phyloP scores from a whole-genome alignment of 1,140 invertebrate species.

The Aphelenchoides besseyi region DNA sequence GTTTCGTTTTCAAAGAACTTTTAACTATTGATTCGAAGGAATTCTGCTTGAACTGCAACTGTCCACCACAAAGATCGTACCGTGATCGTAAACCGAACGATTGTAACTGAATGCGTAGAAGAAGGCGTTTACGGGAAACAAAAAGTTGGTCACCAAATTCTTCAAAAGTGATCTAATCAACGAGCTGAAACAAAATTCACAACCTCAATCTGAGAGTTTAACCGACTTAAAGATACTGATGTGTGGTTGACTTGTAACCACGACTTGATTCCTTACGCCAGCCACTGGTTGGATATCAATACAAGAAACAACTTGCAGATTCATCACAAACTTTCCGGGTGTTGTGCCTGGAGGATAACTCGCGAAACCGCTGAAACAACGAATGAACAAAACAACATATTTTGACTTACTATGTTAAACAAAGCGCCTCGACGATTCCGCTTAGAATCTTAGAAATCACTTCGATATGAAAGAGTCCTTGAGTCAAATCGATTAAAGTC shows the following conservation, averaged over 20 bases:
- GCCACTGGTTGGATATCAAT: conserved; percentile 32
- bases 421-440: conserved; percentile 38
- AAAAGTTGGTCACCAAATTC: conserved; percentile 43
- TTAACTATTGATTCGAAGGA: no score
- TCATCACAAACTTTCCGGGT: conserved; percentile 41
- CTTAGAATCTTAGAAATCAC: conserved; percentile 42
- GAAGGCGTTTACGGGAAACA: conserved; percentile 48
- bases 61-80: conserved; percentile 44
- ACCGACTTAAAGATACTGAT: conserved; percentile 37
- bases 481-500: conserved; percentile 48
- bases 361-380: conserved; percentile 26
- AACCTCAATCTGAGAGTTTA: conserved; percentile 17
- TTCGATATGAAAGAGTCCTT: conserved; percentile 48
- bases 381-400: neutral
- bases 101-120: conserved; percentile 48
- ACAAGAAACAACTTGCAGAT: conserved; percentile 39
- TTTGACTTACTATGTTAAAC: conserved; percentile 12
- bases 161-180: conserved; percentile 44
- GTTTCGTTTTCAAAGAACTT: no score
- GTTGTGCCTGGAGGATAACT: conserved; percentile 32
- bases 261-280: conserved; percentile 29
- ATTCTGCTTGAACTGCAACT: no score
- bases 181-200: conserved; percentile 27
- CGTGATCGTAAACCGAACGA: conserved; percentile 43
- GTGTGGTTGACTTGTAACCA: conserved; percentile 33